Percentiles rank a stretch among this genome's conserved stretches.
These are phyloP conservation scores for Meriones psammophilus DNA, from an alignment of 2,797 vertebrate species.

Conservation along the genomic window DNA sequence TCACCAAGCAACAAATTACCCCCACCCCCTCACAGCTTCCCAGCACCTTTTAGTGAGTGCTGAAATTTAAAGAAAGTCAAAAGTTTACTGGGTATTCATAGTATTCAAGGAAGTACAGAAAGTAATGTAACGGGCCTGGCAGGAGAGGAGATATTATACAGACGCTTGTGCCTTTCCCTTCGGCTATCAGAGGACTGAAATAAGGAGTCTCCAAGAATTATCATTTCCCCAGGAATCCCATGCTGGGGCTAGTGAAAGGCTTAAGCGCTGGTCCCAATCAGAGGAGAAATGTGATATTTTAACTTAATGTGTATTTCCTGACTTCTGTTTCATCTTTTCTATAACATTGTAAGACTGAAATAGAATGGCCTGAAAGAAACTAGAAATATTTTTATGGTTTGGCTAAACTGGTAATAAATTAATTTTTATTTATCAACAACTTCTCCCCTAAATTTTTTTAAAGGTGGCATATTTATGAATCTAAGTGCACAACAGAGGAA, in stretches of 20 bases:
- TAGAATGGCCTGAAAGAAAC: not conserved
- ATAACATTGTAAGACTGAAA: not conserved
- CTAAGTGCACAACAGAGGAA: not conserved
- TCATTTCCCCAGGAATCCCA: not conserved
- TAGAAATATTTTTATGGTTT: not conserved
- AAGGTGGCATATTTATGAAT: not conserved
- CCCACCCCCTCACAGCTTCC: not conserved
- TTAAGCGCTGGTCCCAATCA: not conserved
- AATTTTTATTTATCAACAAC: not conserved
- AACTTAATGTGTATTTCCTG: not conserved
- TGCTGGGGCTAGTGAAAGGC: not conserved
- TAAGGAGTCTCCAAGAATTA: not conserved
- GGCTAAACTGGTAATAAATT: not conserved
- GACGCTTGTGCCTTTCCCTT: not conserved
- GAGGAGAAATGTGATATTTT: not conserved
- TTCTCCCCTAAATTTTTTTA: not conserved
- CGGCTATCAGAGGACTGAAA: not conserved
- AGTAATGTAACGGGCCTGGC: not conserved
- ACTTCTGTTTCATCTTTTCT: not conserved
- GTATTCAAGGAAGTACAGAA: not conserved
- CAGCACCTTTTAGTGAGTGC: slow-evolving; percentile 9
- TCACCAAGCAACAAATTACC: slow-evolving; percentile 23
- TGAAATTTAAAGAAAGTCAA: slow-evolving; percentile 44
- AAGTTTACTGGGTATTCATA: slow-evolving; percentile 37
- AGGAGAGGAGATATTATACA: not conserved